Evolutionary conservation across 53 echinoderm and acorn worm species (phyloP).

Genomic region (Pentamera pediparva): DNA sequence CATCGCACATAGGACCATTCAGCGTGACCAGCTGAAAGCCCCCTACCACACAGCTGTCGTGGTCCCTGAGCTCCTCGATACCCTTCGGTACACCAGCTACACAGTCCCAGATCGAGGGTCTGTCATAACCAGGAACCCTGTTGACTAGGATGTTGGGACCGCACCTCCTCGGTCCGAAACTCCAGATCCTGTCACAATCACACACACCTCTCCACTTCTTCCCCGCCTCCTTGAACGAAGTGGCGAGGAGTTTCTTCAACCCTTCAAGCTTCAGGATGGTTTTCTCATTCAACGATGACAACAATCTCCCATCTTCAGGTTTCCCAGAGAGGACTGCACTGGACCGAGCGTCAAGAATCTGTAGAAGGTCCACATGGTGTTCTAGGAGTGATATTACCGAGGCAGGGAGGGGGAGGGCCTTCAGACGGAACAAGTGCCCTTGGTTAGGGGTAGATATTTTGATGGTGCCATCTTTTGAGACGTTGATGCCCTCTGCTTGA

Average conservation of each 20-base stretch:
- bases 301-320: slow-evolving; percentile 6
- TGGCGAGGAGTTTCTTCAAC: slow-evolving; percentile 52
- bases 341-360: slow-evolving; percentile 62
- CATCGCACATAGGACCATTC: slow-evolving; percentile 90
- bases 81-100: slow-evolving; percentile 25
- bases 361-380: slow-evolving; percentile 61
- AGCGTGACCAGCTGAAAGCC: slow-evolving; percentile 96
- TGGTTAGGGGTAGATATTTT: slow-evolving; percentile 72
- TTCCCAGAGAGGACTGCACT: slow-evolving; percentile 51
- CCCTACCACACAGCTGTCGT: slow-evolving; percentile 85
- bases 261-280: slow-evolving; percentile 47
- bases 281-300: slow-evolving; percentile 33
- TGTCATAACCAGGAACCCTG: slow-evolving; percentile 60
- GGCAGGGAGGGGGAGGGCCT: slow-evolving; percentile 79
- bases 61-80: slow-evolving; percentile 33
- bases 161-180: slow-evolving; percentile 85
- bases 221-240: slow-evolving; percentile 66
- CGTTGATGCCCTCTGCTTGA: slow-evolving; percentile 55
- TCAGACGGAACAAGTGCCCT: slow-evolving; percentile 57
- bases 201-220: slow-evolving; percentile 74
- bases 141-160: slow-evolving; percentile 91
- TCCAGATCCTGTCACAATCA: slow-evolving; percentile 74
- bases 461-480: slow-evolving; percentile 71
- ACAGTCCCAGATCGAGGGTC: slow-evolving; percentile 75
- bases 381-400: slow-evolving; percentile 69